A percentile compares a stretch with the other conserved stretches of the same genome.
phyloP scores from a whole-genome alignment of 2,113 vertebrate genomes.

The Pogona vitticeps region DNA sequence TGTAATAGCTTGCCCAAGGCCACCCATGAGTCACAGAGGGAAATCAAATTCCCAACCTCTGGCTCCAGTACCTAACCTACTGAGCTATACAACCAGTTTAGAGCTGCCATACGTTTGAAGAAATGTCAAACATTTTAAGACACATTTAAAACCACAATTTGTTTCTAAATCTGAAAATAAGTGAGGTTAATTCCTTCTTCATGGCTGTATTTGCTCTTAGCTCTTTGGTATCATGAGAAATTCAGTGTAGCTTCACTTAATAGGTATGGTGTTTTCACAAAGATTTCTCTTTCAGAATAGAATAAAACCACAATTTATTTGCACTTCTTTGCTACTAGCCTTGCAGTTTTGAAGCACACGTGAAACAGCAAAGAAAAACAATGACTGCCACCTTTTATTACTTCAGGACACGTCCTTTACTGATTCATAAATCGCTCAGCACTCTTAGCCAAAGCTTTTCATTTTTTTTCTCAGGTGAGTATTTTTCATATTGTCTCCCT shows the following conservation, averaged over 20 bases:
- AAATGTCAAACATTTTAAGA: neutral
- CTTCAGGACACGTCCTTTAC: slow-evolving; percentile 10
- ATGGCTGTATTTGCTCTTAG: neutral
- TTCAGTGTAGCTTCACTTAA: neutral
- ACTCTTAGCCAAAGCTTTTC: slow-evolving; percentile 2
- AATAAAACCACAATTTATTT: slow-evolving; percentile 28
- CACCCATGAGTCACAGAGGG: no score
- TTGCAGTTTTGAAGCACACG: slow-evolving; percentile 35
- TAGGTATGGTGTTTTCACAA: neutral
- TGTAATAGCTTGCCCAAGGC: no score
- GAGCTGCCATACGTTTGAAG: no score
- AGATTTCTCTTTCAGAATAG: slow-evolving; percentile 22
- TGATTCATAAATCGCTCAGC: slow-evolving; percentile 19
- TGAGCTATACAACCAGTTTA: no score
- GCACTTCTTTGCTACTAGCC: neutral
- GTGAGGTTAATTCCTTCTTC: slow-evolving; percentile 12
- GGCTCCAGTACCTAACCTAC: no score
- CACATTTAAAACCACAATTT: neutral
- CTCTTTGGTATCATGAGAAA: neutral
- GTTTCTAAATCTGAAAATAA: neutral
- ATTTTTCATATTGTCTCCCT: slow-evolving; percentile 4
- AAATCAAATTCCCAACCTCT: no score
- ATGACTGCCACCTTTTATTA: slow-evolving; percentile 26
- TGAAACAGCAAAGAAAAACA: slow-evolving; percentile 29
- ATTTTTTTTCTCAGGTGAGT: neutral